Percentiles rank a stretch among this genome's conserved stretches.
These are phyloP conservation scores for Rhinatrema bivittatum DNA, from an alignment of 2,797 vertebrate genomes.

Conservation along the genomic window DNA sequence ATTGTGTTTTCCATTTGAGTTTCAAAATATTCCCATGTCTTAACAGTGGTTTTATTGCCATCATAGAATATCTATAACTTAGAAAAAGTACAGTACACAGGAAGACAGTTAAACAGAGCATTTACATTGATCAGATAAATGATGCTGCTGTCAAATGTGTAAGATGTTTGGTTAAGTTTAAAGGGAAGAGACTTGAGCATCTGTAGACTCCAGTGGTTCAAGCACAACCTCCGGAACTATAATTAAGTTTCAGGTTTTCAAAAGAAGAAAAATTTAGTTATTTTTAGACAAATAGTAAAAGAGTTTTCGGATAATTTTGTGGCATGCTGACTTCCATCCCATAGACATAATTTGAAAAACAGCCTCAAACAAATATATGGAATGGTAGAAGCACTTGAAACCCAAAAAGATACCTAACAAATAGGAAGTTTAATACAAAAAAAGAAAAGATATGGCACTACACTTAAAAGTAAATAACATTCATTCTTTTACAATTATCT, in stretches of 20 bases:
- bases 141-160: constrained; percentile 17
- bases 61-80: constrained; percentile 2
- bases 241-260: constrained; percentile 1
- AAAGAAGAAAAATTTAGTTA: too few relatives aligned
- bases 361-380: too few relatives aligned
- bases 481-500: too few relatives aligned
- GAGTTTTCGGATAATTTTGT: too few relatives aligned
- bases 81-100: constrained; percentile 2
- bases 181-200: constrained; percentile 21
- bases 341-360: too few relatives aligned
- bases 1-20: neutral
- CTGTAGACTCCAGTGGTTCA: neutral
- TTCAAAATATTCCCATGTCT: constrained; percentile 11
- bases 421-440: too few relatives aligned
- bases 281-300: too few relatives aligned
- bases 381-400: too few relatives aligned
- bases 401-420: too few relatives aligned
- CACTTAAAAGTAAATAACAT: too few relatives aligned
- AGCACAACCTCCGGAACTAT: neutral
- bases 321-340: too few relatives aligned
- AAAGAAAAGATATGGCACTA: too few relatives aligned
- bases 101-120: constrained; percentile 13
- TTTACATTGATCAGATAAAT: constrained; percentile 26
- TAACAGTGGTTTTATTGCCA: constrained; percentile 2
- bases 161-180: constrained; percentile 8